A percentile compares a stretch with the other conserved stretches of the same genome.
These are phyloP conservation scores for Zophobas atratus DNA, from an alignment of 1,140 invertebrate species.

Conservation along the genomic window DNA sequence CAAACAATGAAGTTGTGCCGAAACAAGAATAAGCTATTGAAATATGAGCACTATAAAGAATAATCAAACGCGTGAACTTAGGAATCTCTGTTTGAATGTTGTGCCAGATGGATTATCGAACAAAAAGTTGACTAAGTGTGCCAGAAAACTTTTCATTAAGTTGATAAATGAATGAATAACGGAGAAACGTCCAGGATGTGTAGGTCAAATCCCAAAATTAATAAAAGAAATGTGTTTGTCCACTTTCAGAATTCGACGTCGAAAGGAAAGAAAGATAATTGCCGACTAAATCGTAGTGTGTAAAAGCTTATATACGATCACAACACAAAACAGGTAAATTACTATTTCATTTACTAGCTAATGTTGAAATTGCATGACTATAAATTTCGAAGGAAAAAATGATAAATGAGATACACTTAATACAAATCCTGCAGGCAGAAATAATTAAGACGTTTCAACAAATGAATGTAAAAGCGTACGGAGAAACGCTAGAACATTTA, in stretches of 20 bases:
- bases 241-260: background rate
- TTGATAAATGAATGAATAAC: background rate
- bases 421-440: background rate
- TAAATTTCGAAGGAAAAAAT: background rate
- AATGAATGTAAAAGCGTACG: background rate
- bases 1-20: no score
- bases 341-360: no score
- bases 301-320: background rate
- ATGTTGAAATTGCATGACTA: background rate
- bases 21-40: no score
- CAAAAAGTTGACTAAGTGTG: background rate
- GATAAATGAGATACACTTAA: conserved; percentile 1
- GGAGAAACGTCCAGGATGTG: background rate
- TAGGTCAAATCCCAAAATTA: conserved; percentile 2
- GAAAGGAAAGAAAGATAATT: background rate
- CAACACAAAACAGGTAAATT: no score
- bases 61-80: no score
- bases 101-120: conserved; percentile 7
- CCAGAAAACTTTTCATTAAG: conserved; percentile 4
- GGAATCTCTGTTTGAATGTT: background rate
- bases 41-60: no score
- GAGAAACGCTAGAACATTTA: background rate
- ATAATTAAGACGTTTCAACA: conserved; percentile 8
- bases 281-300: background rate
- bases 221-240: conserved; percentile 13